Percentiles rank a stretch among this genome's conserved stretches.
Evolutionary conservation across 1,140 invertebrate species (phyloP).

Genomic region (Drosophila baimaii): DNA sequence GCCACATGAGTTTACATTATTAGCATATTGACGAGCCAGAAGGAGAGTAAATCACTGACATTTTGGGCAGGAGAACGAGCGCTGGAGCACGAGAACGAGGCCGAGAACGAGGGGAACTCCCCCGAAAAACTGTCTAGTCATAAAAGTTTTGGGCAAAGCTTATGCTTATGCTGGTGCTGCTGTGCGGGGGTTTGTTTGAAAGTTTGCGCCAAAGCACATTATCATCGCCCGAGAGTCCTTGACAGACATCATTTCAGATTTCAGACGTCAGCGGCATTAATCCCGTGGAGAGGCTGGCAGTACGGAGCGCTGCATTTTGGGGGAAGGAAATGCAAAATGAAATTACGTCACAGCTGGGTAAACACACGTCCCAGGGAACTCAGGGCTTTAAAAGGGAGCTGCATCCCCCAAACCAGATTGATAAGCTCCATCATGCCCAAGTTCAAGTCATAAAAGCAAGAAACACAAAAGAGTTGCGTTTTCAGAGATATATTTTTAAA

Average conservation of each 20-base stretch:
- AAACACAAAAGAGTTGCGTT: neutral
- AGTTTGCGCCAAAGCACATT: conserved; percentile 70
- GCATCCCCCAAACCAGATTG: neutral
- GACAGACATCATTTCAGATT: conserved; percentile 57
- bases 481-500: neutral
- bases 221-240: conserved; percentile 58
- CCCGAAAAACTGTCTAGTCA: conserved; percentile 75
- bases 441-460: neutral
- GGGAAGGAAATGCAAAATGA: conserved; percentile 53
- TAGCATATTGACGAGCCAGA: conserved; percentile 71
- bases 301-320: conserved; percentile 10
- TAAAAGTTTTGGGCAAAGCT: conserved; percentile 67
- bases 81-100: neutral
- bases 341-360: conserved; percentile 74
- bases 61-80: neutral
- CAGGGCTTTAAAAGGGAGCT: conserved; percentile 44
- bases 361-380: conserved; percentile 43
- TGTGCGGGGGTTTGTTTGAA: conserved; percentile 36
- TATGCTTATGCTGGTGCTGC: conserved; percentile 44
- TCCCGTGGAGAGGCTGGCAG: conserved; percentile 25
- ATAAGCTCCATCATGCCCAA: conserved; percentile 2
- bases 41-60: conserved; percentile 44
- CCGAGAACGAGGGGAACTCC: conserved; percentile 8
- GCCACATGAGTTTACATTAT: conserved; percentile 72
- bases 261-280: conserved; percentile 62